These are phyloP conservation scores for Drosophila kohkoa DNA, from an alignment of 1,140 invertebrate genomes.

Conservation along the genomic window DNA sequence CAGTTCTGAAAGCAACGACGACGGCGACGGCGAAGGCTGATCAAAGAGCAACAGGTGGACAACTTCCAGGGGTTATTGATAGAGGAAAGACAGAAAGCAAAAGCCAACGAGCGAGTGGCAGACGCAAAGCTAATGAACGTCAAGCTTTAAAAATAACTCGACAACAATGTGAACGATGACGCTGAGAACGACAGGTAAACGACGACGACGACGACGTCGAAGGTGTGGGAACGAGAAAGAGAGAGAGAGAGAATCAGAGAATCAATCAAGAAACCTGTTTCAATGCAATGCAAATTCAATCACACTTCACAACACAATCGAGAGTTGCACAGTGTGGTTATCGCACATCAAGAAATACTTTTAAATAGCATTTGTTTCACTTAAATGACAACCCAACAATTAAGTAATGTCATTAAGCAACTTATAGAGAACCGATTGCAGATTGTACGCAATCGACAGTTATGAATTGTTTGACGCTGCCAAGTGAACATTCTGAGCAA, in stretches of 20 bases:
- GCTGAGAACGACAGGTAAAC: constrained; percentile 31
- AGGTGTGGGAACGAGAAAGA: constrained; percentile 47
- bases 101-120: not conserved
- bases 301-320: constrained; percentile 23
- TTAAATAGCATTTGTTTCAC: constrained; percentile 21
- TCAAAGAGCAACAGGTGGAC: constrained; percentile 48
- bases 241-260: constrained; percentile 10
- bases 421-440: not conserved
- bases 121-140: constrained; percentile 58
- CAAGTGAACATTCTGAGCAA: not conserved
- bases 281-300: constrained; percentile 51
- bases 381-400: constrained; percentile 7
- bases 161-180: constrained; percentile 7
- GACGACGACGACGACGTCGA: constrained; percentile 2
- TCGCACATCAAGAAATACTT: constrained; percentile 5
- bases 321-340: not conserved
- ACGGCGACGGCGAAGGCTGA: constrained; percentile 22
- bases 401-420: not conserved
- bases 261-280: constrained; percentile 56
- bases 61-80: constrained; percentile 31
- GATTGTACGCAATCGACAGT: not conserved
- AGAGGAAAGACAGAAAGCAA: not conserved
- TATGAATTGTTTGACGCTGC: not conserved
- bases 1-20: no score
- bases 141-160: constrained; percentile 63